Evolutionary conservation across 2,797 vertebrate species (phyloP), one percentile per base, ranked within the genome.

Genomic region (Notoglanidium macrostoma): DNA sequence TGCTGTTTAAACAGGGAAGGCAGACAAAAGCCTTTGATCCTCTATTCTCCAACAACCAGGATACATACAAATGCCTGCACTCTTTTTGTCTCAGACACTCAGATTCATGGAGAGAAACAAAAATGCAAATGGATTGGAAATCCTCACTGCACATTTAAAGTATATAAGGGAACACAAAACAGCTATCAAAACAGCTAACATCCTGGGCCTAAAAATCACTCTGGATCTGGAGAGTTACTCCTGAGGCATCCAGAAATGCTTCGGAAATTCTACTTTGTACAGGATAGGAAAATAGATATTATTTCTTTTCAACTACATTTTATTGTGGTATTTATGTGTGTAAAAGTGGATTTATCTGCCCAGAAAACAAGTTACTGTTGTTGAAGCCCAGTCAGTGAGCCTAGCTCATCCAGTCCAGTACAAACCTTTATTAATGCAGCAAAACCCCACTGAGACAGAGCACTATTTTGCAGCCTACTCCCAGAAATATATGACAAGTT

Each of bases 11-110:
- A 85, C 87, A 85, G 11, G 10, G 14, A 63, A 57, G 19, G 63
- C 51, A 70, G 65, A 46, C 14, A 70, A 86, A 86, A 76, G 32
- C 77, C 83, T 82, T 40, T 67, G 72, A 86, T 85, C 59, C 59
- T 23, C 51, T 77, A 54, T 81, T 63, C 83, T 84, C 87, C 80
- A 85, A 84, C 74, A 72, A 82, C 84, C 68, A 8, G 83, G 86
- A 72, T 82, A 79, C 51, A 82, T 32, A 61, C 65, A 77, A 77
- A 86, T 81, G 86, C 65, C 80, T 74, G 55, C 57, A 63, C 72
- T 26, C n/a, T 74, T 67, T 51, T 29, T 77, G 65, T 73, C 15
- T 29, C 65, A 61, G 61, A 59, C 21, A 46, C 49, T 76, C 6
- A 77, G 26, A 51, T 76, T 77, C 10, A 21, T 57, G 29, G 35